phyloP scores from a whole-genome alignment of 2,888 invertebrate genomes.

The Cenopis cana region DNA sequence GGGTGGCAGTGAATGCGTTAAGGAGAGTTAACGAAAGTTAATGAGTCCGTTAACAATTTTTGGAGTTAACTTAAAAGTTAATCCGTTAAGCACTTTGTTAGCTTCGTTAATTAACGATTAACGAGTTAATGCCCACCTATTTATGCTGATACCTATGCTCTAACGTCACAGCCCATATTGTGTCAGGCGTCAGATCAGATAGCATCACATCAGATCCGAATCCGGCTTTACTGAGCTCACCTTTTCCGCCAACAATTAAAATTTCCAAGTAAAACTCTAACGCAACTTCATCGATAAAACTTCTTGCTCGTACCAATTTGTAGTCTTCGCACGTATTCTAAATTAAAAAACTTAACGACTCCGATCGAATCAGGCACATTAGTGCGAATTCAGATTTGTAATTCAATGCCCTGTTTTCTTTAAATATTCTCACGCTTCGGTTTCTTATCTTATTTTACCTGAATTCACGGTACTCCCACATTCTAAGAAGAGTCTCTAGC shows the following conservation, averaged over 20 bases:
- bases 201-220: no score
- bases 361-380: conserved; percentile 53
- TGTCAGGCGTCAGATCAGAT: no score
- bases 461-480: conserved; percentile 43
- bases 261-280: conserved; percentile 28
- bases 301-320: conserved; percentile 41
- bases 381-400: conserved; percentile 49
- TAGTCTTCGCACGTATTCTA: conserved; percentile 49
- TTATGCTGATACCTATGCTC: no score
- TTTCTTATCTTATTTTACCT: conserved; percentile 48
- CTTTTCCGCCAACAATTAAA: neutral
- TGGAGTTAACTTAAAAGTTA: no score
- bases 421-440: conserved; percentile 61
- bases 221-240: no score
- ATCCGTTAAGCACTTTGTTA: no score
- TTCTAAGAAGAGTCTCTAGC: conserved; percentile 63
- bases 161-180: no score
- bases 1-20: no score
- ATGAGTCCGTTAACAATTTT: no score
- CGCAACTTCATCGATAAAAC: conserved; percentile 37
- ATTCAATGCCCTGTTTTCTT: conserved; percentile 33
- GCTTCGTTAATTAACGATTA: no score
- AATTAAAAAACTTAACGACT: conserved; percentile 57
- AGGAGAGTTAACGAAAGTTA: no score
- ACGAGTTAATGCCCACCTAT: no score